Evolutionary conservation across 2,888 invertebrate species (phyloP).

Genomic region (Standfussiana lucernea): DNA sequence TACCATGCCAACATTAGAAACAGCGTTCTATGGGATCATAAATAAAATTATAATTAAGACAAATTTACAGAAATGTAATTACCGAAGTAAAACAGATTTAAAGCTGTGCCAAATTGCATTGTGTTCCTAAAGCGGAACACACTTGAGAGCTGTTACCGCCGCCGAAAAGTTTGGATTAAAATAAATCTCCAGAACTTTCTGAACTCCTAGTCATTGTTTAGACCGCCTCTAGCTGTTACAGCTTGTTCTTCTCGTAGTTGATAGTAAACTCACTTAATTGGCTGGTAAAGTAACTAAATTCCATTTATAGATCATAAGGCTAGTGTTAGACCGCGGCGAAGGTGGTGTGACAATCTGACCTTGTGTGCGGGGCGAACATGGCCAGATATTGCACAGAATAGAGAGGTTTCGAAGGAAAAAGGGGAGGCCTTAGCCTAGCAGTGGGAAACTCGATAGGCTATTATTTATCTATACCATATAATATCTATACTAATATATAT

Average conservation of each 20-base stretch:
- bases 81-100: slow-evolving; percentile 34
- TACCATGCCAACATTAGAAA: slow-evolving; percentile 1
- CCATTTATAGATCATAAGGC: not conserved
- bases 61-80: not conserved
- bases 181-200: slow-evolving; percentile 53
- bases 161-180: slow-evolving; percentile 54
- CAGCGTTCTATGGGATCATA: slow-evolving; percentile 3
- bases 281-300: slow-evolving; percentile 17
- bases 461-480: too few species aligned
- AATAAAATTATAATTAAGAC: slow-evolving; percentile 23
- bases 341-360: too few species aligned
- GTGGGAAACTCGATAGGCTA: too few species aligned
- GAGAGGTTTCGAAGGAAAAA: too few species aligned
- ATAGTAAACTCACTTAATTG: not conserved
- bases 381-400: too few species aligned
- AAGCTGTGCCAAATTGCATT: slow-evolving; percentile 52
- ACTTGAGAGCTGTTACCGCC: slow-evolving; percentile 32
- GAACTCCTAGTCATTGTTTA: slow-evolving; percentile 48
- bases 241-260: slow-evolving; percentile 27
- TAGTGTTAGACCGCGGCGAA: too few species aligned
- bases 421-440: too few species aligned
- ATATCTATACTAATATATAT: too few species aligned
- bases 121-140: slow-evolving; percentile 55
- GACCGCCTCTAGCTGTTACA: slow-evolving; percentile 8
- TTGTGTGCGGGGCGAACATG: too few species aligned